Base-by-base conservation (phyloP, 2,797 vertebrate genomes). In the Phrynocephalus forsythii region DNA sequence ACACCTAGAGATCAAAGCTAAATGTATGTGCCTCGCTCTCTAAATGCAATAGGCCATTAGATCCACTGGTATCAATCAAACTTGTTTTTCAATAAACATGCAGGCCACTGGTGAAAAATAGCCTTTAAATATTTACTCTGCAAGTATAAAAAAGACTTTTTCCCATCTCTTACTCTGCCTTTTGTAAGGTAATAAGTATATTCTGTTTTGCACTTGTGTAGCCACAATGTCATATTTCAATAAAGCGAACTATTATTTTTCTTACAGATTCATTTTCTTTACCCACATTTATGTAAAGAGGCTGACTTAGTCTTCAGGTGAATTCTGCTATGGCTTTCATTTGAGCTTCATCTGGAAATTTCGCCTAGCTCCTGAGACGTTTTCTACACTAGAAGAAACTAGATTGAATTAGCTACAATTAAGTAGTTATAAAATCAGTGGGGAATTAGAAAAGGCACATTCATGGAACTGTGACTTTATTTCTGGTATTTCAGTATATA, bases 401-500 rank as follows among this genome's bases (percentile, higher is more conserved):
- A 75, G 4, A 67, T 16, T 48, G 86, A 78, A 84, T 66, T 84
- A 84, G 60, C 30, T 72, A 56, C 50, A 84, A 84, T 88, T 73
- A 73, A 79, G 22, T 72, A 44, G 68, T 6, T 24, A 84, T 48
- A 79, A 79, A 79, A 82, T 56, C n/a, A 77, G 38, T 24, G 30
- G 44, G 30, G 81, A 76, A 87, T 63, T 66, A 26, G 33, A n/a
- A 76, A 82, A 44, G 67, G 20, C 2, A 79, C 28, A 48, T 60
- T 26, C 20, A 72, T 79, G 15, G 28, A 63, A 79, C 44, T 79
- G 56, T 79, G 38, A 84, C 30, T 66, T 71, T 88, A 85, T 88
- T 81, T 85, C 69, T 85, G 71, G 69, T 68, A 73, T 90, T 83
- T 56, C 56, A 91, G 68, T 63, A n/a, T 9, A 86, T 48, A 9